These are phyloP conservation scores for Epinotia nisella DNA, from an alignment of 2,888 invertebrate species.

Conservation along the genomic window DNA sequence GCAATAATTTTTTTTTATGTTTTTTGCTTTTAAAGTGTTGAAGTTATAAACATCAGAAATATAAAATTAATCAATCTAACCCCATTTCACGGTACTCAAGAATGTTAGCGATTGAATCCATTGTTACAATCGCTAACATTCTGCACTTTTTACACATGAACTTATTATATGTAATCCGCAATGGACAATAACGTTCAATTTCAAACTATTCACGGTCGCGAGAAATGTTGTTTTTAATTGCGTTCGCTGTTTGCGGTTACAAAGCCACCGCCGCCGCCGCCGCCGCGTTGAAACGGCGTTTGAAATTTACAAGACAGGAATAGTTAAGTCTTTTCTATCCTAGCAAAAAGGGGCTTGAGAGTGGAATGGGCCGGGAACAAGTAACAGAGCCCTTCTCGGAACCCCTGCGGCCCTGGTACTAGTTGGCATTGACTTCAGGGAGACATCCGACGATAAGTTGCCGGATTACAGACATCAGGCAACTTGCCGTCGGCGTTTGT, in stretches of 20 bases:
- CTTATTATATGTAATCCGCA: slow-evolving; percentile 76
- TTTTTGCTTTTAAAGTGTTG: too few relatives aligned
- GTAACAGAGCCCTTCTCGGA: slow-evolving; percentile 62
- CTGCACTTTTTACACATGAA: slow-evolving; percentile 74
- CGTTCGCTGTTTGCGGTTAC: slow-evolving; percentile 57
- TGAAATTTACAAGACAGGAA: background rate
- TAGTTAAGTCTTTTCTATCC: slow-evolving; percentile 10
- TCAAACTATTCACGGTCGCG: slow-evolving; percentile 76
- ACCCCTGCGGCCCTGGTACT: slow-evolving; percentile 73
- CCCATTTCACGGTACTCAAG: too few relatives aligned
- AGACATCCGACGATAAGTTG: slow-evolving; percentile 65
- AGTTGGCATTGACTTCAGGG: slow-evolving; percentile 83
- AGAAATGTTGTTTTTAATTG: slow-evolving; percentile 79
- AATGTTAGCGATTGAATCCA: too few relatives aligned
- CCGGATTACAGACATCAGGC: slow-evolving; percentile 50
- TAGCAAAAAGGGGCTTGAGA: slow-evolving; percentile 44
- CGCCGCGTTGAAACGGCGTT: background rate
- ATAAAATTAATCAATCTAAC: too few relatives aligned
- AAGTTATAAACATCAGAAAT: too few relatives aligned
- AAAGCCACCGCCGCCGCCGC: background rate
- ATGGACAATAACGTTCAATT: slow-evolving; percentile 79
- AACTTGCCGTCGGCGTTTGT: slow-evolving; percentile 40
- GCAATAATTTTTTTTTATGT: too few relatives aligned
- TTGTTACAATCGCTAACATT: slow-evolving; percentile 73
- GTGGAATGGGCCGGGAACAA: slow-evolving; percentile 52